phyloP scores from a whole-genome alignment of 2,888 invertebrate genomes.

The Melanargia galathea region DNA sequence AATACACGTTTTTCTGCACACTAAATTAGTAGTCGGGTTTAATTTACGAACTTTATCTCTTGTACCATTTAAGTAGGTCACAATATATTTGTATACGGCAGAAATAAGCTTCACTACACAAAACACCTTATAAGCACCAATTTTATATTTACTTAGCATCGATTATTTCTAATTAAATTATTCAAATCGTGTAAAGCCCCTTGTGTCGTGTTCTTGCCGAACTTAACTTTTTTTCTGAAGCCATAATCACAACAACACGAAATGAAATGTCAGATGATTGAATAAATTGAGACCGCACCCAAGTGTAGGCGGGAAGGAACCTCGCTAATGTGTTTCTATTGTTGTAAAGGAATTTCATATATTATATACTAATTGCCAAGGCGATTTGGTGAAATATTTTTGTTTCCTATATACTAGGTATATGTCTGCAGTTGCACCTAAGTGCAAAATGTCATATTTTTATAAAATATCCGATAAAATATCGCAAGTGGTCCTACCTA shows the following conservation, averaged over 20 bases:
- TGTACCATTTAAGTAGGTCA: too few species aligned
- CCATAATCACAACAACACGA: constrained; percentile 24
- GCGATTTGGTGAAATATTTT: constrained; percentile 14
- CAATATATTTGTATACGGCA: too few species aligned
- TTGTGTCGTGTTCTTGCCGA: constrained; percentile 16
- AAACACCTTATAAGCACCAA: background rate
- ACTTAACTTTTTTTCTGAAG: constrained; percentile 26
- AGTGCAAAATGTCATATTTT: too few species aligned
- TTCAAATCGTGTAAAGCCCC: constrained; percentile 7
- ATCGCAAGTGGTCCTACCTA: too few species aligned
- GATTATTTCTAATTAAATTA: constrained; percentile 3
- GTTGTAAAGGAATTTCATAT: constrained; percentile 23
- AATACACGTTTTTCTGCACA: too few species aligned
- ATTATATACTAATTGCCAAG: constrained; percentile 32
- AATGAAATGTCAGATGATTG: constrained; percentile 32
- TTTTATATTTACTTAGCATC: background rate
- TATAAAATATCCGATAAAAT: too few species aligned
- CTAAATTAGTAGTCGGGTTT: too few species aligned
- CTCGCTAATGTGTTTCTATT: constrained; percentile 28
- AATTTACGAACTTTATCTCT: too few species aligned
- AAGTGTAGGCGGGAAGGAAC: constrained; percentile 26
- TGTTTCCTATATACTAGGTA: background rate
- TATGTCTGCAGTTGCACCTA: too few species aligned
- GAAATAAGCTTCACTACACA: too few species aligned
- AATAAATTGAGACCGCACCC: constrained; percentile 30